A percentile compares a stretch with the other conserved stretches of the same genome.
phyloP scores from a whole-genome alignment of 2,888 invertebrate species.

The Machimus rusticus region DNA sequence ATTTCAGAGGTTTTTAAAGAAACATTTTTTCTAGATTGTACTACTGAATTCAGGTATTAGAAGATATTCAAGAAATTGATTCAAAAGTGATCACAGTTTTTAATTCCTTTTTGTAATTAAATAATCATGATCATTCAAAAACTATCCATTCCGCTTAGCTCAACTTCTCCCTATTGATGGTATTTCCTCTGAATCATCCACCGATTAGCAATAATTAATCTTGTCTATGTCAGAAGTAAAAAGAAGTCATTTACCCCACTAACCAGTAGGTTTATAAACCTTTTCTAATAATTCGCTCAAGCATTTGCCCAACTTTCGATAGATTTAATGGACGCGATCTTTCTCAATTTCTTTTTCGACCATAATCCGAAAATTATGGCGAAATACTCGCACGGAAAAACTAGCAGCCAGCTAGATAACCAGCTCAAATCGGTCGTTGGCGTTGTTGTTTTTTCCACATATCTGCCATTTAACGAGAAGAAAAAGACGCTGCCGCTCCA shows the following conservation, averaged over 20 bases:
- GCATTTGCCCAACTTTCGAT: neutral
- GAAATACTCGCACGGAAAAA: neutral
- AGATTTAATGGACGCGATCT: neutral
- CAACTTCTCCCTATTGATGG: neutral
- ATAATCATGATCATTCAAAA: no score
- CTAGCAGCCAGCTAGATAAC: neutral
- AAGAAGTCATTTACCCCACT: neutral
- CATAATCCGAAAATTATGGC: neutral
- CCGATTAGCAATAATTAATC: neutral
- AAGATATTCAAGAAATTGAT: no score
- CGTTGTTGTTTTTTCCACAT: neutral
- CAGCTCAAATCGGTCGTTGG: neutral
- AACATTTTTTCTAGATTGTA: no score
- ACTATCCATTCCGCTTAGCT: neutral
- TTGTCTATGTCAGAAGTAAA: neutral
- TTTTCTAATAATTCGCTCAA: neutral
- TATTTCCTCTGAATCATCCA: neutral
- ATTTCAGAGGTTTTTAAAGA: no score
- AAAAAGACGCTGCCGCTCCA: neutral
- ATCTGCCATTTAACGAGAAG: neutral
- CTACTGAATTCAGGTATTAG: no score
- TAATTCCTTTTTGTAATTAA: no score
- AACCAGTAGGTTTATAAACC: neutral
- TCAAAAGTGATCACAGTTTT: no score
- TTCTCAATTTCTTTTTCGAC: neutral